Evolutionary conservation across 2,113 vertebrate species (phyloP), one percentile per base, ranked within the genome.

Genomic region (Chinchilla lanigera): DNA sequence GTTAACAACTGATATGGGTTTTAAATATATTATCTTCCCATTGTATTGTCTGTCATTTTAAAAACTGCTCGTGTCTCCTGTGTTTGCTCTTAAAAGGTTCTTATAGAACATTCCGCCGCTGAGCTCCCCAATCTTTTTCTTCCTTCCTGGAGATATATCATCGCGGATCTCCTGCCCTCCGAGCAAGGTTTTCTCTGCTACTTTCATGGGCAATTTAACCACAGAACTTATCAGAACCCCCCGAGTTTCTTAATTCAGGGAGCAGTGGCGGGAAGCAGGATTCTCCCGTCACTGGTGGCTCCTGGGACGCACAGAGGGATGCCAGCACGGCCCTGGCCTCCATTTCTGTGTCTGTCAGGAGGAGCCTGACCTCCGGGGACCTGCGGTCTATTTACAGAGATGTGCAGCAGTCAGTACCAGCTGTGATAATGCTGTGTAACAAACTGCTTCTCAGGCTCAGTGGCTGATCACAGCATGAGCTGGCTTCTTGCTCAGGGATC

Each of bases 21-120:
- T 98, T 98, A 99, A 99, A 99, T 98, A 98, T 98, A 98, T 98
- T 99, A 98, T 98, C 99, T 99, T 81, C 98, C 97, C 73, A 95
- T 98, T 98, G 98, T 98, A 98, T 98, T 98, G 98, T 98, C 98
- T 98, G 98, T 99, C 98, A 98, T 98, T 98, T 98, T 54, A 96
- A 97, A 98, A 98, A 98, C 98, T 95, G 96, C 94, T 98, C 97
- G 5, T 98, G 98, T 98, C 98, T 99, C 98, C 98, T 96, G 98
- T 98, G 98, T 98, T 98, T 98, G 98, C 98, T 98, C 98, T 98
- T 98, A 97, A 98, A 98, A 98, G 97, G 96, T 96, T 98, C 98
- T 98, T 97, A 97, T 52, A 60, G 98, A 98, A 98, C 98, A 97
- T 98, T 98, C 97, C 89, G 50, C 94, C 20, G 80, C 92, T 90